Conservation (phyloP, 2,888 invertebrate species). For the Zelleria hepariella region DNA sequence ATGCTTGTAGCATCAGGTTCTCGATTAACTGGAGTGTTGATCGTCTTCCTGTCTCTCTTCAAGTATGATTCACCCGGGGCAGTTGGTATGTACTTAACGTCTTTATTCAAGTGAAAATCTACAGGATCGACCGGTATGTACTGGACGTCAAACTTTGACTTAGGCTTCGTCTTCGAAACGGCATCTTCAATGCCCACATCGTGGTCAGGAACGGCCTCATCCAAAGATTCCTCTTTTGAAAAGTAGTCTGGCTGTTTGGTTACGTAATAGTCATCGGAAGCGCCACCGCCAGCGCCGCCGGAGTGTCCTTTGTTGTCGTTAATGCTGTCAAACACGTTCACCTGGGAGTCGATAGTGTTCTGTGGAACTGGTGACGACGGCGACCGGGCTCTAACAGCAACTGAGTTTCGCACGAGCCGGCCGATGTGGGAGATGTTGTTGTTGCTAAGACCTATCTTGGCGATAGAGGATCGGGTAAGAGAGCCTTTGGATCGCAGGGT, state of each 20-base stretch:
- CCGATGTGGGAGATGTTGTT: background rate
- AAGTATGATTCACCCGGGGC: background rate
- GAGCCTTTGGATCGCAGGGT: background rate
- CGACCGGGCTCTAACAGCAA: background rate
- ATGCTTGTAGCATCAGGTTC: background rate
- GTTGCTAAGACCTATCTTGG: background rate
- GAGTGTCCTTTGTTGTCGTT: background rate
- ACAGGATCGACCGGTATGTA: background rate
- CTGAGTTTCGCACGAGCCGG: background rate
- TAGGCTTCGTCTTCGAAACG: background rate
- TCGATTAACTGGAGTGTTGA: background rate
- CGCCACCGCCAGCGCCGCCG: background rate
- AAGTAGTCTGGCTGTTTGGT: background rate
- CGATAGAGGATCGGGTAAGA: background rate
- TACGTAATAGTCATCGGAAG: background rate
- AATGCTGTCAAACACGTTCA: background rate
- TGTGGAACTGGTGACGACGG: background rate
- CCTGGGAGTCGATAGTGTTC: background rate
- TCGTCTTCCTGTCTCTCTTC: background rate
- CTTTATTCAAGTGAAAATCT: background rate
- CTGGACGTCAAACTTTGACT: background rate
- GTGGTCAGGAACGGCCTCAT: background rate
- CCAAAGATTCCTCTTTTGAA: background rate
- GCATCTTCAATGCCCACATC: background rate
- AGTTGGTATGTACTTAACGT: background rate